A percentile compares a stretch with the other conserved stretches of the same genome.
Conservation (phyloP, 2,888 invertebrate species). For the Synergus gifuensis region DNA sequence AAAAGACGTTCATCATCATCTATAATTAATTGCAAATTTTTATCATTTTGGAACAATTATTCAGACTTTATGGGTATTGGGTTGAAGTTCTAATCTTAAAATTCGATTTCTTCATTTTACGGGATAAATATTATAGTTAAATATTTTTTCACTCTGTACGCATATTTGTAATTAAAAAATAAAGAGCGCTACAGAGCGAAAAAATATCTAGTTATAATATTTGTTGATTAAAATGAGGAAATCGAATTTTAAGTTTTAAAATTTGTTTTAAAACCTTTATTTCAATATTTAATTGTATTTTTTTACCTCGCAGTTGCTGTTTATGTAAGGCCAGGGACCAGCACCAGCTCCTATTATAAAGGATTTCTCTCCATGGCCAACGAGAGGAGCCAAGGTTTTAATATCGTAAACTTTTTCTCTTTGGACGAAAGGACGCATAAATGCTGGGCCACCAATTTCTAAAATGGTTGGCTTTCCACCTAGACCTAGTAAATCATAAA, state of each 20-base stretch:
- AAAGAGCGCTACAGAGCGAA: too few species aligned
- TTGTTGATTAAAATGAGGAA: too few species aligned
- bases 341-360: conserved; percentile 95
- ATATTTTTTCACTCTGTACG: too few species aligned
- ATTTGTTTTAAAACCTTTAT: not conserved
- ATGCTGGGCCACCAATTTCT: conserved; percentile 92
- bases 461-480: conserved; percentile 84
- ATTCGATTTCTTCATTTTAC: not conserved
- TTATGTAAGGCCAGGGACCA: conserved; percentile 90
- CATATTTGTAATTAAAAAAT: not conserved
- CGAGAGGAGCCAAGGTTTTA: conserved; percentile 71
- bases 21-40: conserved; percentile 75
- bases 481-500: conserved; percentile 79
- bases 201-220: too few species aligned
- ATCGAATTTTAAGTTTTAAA: not conserved
- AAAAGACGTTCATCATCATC: conserved; percentile 87
- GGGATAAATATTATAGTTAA: too few species aligned
- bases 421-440: conserved; percentile 86
- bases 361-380: conserved; percentile 78
- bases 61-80: too few species aligned
- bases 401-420: conserved; percentile 89
- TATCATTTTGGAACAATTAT: not conserved
- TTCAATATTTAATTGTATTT: not conserved
- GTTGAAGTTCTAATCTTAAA: too few species aligned
- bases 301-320: conserved; percentile 90